Evolutionary conservation across 2,888 invertebrate species (phyloP).

Genomic region (Drosophila algonquin): DNA sequence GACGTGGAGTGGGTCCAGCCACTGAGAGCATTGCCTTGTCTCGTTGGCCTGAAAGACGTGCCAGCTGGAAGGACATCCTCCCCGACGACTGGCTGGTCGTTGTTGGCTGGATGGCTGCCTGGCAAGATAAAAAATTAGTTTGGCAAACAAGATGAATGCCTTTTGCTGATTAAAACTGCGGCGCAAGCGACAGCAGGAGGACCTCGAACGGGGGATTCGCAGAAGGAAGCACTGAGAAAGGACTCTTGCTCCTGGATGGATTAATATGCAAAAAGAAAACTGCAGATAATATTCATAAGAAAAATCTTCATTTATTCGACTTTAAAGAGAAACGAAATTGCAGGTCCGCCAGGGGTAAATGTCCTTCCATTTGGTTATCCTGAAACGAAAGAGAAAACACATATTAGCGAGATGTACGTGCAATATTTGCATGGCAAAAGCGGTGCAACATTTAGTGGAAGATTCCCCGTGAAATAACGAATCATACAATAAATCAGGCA

Average conservation of each 20-base stretch:
- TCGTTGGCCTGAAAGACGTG: slow-evolving; percentile 73
- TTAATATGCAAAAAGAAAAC: slow-evolving; percentile 27
- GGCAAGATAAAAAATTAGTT: slow-evolving; percentile 79
- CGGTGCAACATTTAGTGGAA: slow-evolving; percentile 27
- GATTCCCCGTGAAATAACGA: slow-evolving; percentile 23
- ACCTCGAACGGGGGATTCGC: background rate
- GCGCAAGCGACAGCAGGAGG: slow-evolving; percentile 23
- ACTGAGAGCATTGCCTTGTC: slow-evolving; percentile 53
- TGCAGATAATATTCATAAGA: slow-evolving; percentile 13
- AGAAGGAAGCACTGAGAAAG: slow-evolving; percentile 21
- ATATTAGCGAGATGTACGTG: slow-evolving; percentile 8
- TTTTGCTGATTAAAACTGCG: slow-evolving; percentile 81
- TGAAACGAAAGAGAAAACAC: slow-evolving; percentile 26
- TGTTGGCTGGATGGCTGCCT: slow-evolving; percentile 47
- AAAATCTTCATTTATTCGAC: slow-evolving; percentile 12
- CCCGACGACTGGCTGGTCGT: background rate
- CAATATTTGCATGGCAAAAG: background rate
- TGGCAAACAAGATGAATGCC: slow-evolving; percentile 82
- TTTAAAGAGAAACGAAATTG: slow-evolving; percentile 1
- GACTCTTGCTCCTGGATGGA: slow-evolving; percentile 33
- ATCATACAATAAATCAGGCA: slow-evolving; percentile 14
- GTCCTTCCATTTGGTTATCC: background rate
- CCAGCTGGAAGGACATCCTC: slow-evolving; percentile 29
- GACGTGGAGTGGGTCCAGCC: background rate
- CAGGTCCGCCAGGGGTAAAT: too few relatives aligned